A percentile compares a stretch with the other conserved stretches of the same genome.
phyloP scores from a whole-genome alignment of 1,140 invertebrate genomes.

The Mactra quadrangularis region DNA sequence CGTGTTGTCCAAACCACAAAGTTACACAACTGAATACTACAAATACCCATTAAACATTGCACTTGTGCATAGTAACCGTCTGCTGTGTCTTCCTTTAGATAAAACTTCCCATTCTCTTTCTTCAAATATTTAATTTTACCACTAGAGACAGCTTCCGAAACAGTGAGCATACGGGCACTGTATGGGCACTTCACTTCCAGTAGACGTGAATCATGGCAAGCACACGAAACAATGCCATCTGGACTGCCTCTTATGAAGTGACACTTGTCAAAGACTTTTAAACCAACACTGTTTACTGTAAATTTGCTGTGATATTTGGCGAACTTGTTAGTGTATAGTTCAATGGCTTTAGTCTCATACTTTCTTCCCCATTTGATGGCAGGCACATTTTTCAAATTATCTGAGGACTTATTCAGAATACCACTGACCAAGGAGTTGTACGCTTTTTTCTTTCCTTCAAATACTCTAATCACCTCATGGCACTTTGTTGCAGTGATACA shows the following conservation, averaged over 20 bases:
- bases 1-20: background rate
- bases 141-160: conserved; percentile 1
- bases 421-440: too few relatives aligned
- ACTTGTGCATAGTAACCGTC: conserved; percentile 9
- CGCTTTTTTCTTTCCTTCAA: too few relatives aligned
- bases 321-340: conserved; percentile 21
- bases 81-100: background rate
- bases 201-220: background rate
- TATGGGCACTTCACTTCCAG: conserved; percentile 26
- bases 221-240: conserved; percentile 14
- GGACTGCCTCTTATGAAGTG: conserved; percentile 25
- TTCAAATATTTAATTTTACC: conserved; percentile 22
- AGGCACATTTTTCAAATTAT: conserved; percentile 1
- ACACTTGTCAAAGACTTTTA: background rate
- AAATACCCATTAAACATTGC: conserved; percentile 15
- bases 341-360: background rate
- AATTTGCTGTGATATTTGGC: background rate
- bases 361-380: conserved; percentile 13
- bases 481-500: conserved; percentile 4
- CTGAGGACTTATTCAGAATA: background rate
- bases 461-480: background rate
- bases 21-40: background rate
- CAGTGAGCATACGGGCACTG: conserved; percentile 5
- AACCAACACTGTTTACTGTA: background rate
- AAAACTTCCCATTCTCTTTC: conserved; percentile 10